phyloP scores from a whole-genome alignment of 2,888 invertebrate genomes.

The Acanthacorydalis orientalis region DNA sequence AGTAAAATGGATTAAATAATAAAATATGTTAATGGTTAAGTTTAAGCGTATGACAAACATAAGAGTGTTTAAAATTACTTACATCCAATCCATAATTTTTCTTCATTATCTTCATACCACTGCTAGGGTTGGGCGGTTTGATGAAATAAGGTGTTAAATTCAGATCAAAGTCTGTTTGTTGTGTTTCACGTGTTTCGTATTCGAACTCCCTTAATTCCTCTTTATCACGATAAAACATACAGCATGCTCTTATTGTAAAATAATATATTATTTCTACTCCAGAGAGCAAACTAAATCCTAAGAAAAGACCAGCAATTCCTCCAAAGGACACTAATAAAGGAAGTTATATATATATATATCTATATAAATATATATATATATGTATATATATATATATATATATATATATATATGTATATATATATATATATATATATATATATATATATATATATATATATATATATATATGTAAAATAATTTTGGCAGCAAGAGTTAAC shows the following conservation, averaged over 20 bases:
- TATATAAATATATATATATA: too few relatives aligned
- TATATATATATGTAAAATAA: too few relatives aligned
- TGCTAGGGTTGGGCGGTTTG: slow-evolving; percentile 14
- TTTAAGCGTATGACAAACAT: too few relatives aligned
- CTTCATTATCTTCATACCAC: slow-evolving; percentile 12
- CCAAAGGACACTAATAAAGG: slow-evolving; percentile 40
- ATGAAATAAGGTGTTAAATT: slow-evolving; percentile 23
- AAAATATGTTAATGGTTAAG: too few relatives aligned
- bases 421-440: too few relatives aligned
- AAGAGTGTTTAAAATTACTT: neutral
- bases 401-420: too few relatives aligned
- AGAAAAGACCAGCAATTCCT: slow-evolving; percentile 45
- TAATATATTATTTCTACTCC: slow-evolving; percentile 64
- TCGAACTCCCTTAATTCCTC: slow-evolving; percentile 30
- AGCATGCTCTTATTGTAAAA: slow-evolving; percentile 52
- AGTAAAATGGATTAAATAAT: too few relatives aligned
- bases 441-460: too few relatives aligned
- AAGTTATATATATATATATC: neutral
- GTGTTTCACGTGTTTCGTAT: slow-evolving; percentile 18
- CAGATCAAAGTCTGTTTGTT: slow-evolving; percentile 19
- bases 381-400: too few relatives aligned
- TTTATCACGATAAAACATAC: slow-evolving; percentile 36
- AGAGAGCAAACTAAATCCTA: slow-evolving; percentile 60
- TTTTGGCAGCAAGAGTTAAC: too few relatives aligned
- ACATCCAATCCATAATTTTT: neutral